Percentiles rank a stretch among this genome's conserved stretches.
These are phyloP conservation scores for Onychomys torridus DNA, from an alignment of 2,797 vertebrate genomes.

Conservation along the genomic window DNA sequence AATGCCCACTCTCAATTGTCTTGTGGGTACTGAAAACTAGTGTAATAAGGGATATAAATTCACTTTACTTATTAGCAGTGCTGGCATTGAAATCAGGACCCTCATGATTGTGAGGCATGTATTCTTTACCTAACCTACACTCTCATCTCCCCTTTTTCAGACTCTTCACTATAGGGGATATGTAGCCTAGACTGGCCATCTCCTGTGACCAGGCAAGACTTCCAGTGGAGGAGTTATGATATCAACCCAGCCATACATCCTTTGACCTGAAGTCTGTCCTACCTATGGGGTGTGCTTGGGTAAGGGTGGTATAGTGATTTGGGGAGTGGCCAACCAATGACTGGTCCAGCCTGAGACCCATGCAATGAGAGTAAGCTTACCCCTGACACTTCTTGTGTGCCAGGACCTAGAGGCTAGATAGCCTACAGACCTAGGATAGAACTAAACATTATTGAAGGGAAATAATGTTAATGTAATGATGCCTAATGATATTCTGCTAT, in stretches of 20 bases:
- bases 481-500: not conserved
- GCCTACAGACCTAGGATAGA: not conserved
- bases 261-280: not conserved
- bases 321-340: not conserved
- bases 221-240: not conserved
- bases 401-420: not conserved
- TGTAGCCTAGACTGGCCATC: not conserved
- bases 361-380: not conserved
- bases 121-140: rapidly evolving
- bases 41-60: not conserved
- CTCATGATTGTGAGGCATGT: not conserved
- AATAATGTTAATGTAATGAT: not conserved
- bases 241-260: not conserved
- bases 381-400: not conserved
- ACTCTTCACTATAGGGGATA: not conserved
- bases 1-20: not conserved
- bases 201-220: not conserved
- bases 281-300: not conserved
- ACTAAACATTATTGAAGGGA: not conserved
- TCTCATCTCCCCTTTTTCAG: not conserved
- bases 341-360: too few relatives aligned
- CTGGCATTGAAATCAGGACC: not conserved
- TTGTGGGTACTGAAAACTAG: not conserved
- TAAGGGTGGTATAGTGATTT: not conserved
- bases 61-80: not conserved